Base-by-base conservation (phyloP, 2,113 vertebrate genomes). In the Scomber japonicus region DNA sequence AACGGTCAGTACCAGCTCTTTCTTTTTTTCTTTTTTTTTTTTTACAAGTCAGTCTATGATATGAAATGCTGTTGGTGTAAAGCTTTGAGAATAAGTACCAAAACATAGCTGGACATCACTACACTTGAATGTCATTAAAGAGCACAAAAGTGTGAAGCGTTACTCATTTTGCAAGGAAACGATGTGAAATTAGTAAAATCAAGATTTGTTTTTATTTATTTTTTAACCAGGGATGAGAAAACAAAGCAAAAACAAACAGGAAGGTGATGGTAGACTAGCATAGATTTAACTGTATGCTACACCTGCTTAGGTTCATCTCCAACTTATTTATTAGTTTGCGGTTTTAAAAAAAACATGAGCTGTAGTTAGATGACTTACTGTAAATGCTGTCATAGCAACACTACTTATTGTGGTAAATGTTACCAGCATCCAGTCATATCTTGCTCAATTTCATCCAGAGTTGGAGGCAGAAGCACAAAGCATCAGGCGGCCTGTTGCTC, bases 1-100 rank as follows among this genome's bases (percentile, higher is more conserved):
- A 97, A 97, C 96, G 95, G 98, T 99, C 94, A 97, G 98, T 99
- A 86, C 78, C 61, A 61, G 17, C 55, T 77, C 9, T 57, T 53
- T n/a, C 31, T 49, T 57, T 72, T 16, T n/a, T n/a, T n/a, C n/a
- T 11, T 7, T 35, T 35, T 35, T 61, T 61, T 17, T 10, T 53
- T 40, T 6, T 17, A 49, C 3, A 27, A 16, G 16, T 27, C 1
- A 51, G 0, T 40, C 17, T 46, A n/a, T 53, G 24, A 49, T 0
- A 21, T 68, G 9, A 66, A 66, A n/a, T 35, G n/a, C 61, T 78
- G 35, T 30, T 21, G n/a, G 15, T 51, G 14, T 3, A 8, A 62
- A 14, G 9, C 3, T 13, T 11, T 46, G 14, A 56, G 8, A 70
- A 31, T 24, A 45, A 21, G 3, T 5, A 14, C 17, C 54, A 24